phyloP scores from a whole-genome alignment of 2,888 invertebrate genomes.

The Melolontha melolontha region DNA sequence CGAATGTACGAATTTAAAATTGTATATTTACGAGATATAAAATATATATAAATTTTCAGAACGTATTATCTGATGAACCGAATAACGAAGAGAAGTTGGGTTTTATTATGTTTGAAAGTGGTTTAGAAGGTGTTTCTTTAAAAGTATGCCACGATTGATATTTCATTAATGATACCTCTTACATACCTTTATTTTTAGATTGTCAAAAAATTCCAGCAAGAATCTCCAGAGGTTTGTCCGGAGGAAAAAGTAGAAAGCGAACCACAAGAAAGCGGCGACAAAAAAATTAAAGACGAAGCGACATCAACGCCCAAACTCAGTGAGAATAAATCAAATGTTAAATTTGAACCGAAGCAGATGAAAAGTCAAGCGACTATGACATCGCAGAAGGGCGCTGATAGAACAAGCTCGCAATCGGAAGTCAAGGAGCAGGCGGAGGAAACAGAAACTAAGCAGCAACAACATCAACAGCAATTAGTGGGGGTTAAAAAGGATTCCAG shows the following conservation, averaged over 20 bases:
- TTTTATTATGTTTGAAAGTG: slow-evolving; percentile 97
- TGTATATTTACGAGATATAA: slow-evolving; percentile 2
- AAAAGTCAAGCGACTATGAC: slow-evolving; percentile 36
- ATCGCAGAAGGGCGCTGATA: slow-evolving; percentile 42
- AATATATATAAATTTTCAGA: slow-evolving; percentile 11
- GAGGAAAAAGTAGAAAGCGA: slow-evolving; percentile 27
- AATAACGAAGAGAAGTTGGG: slow-evolving; percentile 78
- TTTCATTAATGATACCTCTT: neutral
- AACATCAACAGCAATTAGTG: slow-evolving; percentile 32
- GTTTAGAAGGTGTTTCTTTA: slow-evolving; percentile 89
- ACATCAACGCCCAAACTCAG: slow-evolving; percentile 47
- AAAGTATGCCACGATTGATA: slow-evolving; percentile 66
- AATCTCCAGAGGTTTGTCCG: slow-evolving; percentile 65
- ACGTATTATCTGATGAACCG: slow-evolving; percentile 64
- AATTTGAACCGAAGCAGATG: slow-evolving; percentile 30
- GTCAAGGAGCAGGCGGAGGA: slow-evolving; percentile 37
- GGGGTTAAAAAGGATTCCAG: slow-evolving; percentile 73
- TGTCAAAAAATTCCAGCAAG: slow-evolving; percentile 81
- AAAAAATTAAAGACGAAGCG: slow-evolving; percentile 48
- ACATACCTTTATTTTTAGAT: slow-evolving; percentile 56
- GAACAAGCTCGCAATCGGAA: slow-evolving; percentile 49
- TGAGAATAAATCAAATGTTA: slow-evolving; percentile 46
- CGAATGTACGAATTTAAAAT: slow-evolving; percentile 3
- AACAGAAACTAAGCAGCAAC: slow-evolving; percentile 14
- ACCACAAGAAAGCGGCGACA: slow-evolving; percentile 3